Evolutionary conservation across 1,140 invertebrate species (phyloP).

Genomic region (Ostrea denselamellosa): DNA sequence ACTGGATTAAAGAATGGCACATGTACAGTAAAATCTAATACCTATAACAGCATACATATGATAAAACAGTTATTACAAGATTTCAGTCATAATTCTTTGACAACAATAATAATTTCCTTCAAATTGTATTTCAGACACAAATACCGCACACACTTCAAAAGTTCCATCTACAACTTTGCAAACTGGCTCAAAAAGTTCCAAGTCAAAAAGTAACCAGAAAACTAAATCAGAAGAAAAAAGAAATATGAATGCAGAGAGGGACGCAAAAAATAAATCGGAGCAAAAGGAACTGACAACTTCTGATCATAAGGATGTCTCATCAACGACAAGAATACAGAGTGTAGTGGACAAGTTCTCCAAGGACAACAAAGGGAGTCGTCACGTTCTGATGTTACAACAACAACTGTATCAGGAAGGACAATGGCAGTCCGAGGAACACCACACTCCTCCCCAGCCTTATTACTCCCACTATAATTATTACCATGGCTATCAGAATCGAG

Average conservation of each 20-base stretch:
- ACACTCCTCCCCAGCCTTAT: neutral
- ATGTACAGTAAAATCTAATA: no score
- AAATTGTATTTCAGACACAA: slow-evolving; percentile 7
- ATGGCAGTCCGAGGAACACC: slow-evolving; percentile 37
- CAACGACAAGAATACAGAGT: slow-evolving; percentile 37
- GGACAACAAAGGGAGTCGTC: slow-evolving; percentile 62
- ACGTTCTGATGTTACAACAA: slow-evolving; percentile 69
- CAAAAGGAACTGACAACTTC: neutral
- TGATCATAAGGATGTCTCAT: neutral
- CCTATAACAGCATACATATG: no score
- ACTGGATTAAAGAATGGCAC: no score
- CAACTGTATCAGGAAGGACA: slow-evolving; percentile 70
- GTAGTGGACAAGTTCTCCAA: slow-evolving; percentile 60
- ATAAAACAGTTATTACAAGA: no score
- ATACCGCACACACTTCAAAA: neutral
- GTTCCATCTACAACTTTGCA: slow-evolving; percentile 43
- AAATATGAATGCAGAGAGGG: neutral
- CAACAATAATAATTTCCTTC: no score
- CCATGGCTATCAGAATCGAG: slow-evolving; percentile 52
- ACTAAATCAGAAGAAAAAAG: neutral
- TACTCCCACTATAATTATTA: slow-evolving; percentile 33
- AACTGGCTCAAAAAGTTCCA: slow-evolving; percentile 29
- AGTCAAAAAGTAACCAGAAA: neutral
- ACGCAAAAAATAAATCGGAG: neutral
- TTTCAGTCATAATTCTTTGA: no score